phyloP scores from a whole-genome alignment of 2,888 invertebrate species.

The Cryptocheilus praepositus region DNA sequence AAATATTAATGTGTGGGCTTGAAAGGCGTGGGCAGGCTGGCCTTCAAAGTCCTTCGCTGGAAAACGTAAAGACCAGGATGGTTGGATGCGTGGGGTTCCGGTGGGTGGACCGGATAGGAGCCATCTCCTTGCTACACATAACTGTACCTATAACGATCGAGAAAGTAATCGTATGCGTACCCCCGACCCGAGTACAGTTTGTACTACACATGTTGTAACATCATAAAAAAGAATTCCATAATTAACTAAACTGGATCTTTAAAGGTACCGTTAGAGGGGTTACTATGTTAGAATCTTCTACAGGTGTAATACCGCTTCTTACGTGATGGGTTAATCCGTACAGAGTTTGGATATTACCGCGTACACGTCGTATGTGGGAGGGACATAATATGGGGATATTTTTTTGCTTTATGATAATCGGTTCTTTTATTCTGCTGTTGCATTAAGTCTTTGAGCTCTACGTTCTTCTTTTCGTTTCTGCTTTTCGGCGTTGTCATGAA shows the following conservation, averaged over 20 bases:
- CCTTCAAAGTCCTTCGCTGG: conserved; percentile 65
- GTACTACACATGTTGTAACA: too few relatives aligned
- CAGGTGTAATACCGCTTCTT: too few relatives aligned
- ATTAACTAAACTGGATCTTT: too few relatives aligned
- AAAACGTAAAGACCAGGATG: conserved; percentile 53
- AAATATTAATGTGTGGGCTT: conserved; percentile 50
- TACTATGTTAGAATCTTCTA: too few relatives aligned
- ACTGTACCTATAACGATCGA: conserved; percentile 45
- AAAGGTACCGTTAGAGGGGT: too few relatives aligned
- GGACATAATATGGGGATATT: too few relatives aligned
- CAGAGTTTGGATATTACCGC: too few relatives aligned
- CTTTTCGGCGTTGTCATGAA: conserved; percentile 81
- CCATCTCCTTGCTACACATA: conserved; percentile 46
- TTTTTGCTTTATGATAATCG: background rate
- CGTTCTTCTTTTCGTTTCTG: conserved; percentile 73
- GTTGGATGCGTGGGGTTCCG: conserved; percentile 53
- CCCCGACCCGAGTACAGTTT: background rate
- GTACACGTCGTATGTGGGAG: too few relatives aligned
- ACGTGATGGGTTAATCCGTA: too few relatives aligned
- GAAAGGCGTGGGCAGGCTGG: conserved; percentile 56
- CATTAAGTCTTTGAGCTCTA: conserved; percentile 42
- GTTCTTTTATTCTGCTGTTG: conserved; percentile 15
- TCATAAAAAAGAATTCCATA: too few relatives aligned
- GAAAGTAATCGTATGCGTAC: conserved; percentile 33
- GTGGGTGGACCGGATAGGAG: conserved; percentile 59